Evolutionary conservation across 2,113 vertebrate genomes (phyloP).

Genomic region (Ailurus styani): DNA sequence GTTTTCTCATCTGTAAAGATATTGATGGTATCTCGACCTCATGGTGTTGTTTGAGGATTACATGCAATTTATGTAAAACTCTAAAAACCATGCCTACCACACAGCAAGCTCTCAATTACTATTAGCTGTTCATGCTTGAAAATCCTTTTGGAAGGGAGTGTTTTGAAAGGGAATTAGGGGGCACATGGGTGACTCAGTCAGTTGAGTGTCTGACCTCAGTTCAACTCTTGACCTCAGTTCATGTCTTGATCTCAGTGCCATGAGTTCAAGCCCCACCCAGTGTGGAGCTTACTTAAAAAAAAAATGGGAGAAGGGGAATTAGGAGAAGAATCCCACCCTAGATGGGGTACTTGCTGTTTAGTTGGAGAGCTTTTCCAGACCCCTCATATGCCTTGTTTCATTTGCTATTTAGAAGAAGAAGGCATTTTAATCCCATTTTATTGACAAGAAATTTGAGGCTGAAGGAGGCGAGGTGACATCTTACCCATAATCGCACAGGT

Average conservation of each 20-base stretch:
- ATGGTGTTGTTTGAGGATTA: not conserved
- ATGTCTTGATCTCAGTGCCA: not conserved
- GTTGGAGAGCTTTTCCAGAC: not conserved
- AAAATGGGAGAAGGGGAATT: accelerated
- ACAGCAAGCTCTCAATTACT: not conserved
- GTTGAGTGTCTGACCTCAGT: no score
- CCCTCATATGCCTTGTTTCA: not conserved
- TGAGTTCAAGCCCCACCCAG: not conserved
- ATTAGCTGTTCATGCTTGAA: not conserved
- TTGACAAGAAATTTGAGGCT: not conserved
- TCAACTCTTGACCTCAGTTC: not conserved
- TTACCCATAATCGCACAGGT: not conserved
- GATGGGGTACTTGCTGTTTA: no score
- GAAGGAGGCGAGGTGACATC: not conserved
- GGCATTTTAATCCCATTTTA: not conserved
- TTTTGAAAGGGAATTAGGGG: not conserved
- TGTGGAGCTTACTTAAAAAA: not conserved
- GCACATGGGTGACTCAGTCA: not conserved
- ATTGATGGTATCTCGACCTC: not conserved
- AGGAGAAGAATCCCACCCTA: not conserved
- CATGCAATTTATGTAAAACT: not conserved
- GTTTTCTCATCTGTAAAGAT: not conserved
- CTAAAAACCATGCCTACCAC: not conserved
- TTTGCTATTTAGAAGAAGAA: no score
- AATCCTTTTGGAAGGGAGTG: no score